A percentile compares a stretch with the other conserved stretches of the same genome.
Conservation (phyloP, 2,113 vertebrate genomes). For the Haemorhous mexicanus region DNA sequence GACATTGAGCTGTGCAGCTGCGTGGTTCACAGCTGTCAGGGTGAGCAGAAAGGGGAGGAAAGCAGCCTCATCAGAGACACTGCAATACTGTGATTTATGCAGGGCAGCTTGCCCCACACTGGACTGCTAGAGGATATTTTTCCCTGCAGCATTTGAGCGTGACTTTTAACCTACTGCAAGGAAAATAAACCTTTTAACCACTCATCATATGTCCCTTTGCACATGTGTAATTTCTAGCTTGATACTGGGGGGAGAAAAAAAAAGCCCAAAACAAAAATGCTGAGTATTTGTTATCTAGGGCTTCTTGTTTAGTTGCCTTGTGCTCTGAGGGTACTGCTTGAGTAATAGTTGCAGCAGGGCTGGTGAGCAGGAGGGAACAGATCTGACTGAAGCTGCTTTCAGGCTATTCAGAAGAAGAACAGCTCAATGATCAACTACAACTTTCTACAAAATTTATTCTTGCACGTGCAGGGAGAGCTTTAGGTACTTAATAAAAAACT, state of each 20-base stretch:
- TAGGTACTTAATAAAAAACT: not conserved
- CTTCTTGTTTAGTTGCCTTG: not conserved
- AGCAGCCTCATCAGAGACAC: not conserved
- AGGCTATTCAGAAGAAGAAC: not conserved
- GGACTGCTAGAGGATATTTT: not conserved
- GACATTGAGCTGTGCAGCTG: not conserved
- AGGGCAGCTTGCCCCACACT: constrained; percentile 17
- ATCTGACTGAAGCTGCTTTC: not conserved
- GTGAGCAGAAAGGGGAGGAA: constrained; percentile 1
- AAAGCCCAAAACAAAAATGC: accelerated
- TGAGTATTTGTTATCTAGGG: not conserved
- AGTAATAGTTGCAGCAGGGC: not conserved
- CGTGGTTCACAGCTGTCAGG: not conserved
- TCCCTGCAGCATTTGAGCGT: not conserved
- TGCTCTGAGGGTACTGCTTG: not conserved
- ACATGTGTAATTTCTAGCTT: not conserved
- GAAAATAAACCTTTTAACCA: not conserved
- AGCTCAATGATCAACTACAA: not conserved
- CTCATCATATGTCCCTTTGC: not conserved
- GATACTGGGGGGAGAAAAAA: not conserved
- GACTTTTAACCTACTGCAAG: not conserved
- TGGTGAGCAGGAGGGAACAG: not conserved
- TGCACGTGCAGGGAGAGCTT: not conserved
- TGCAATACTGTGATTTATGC: constrained; percentile 10
- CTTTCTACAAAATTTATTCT: not conserved